Evolutionary conservation across 2,113 vertebrate species (phyloP).

Genomic region (Pelecanoides urinatrix): DNA sequence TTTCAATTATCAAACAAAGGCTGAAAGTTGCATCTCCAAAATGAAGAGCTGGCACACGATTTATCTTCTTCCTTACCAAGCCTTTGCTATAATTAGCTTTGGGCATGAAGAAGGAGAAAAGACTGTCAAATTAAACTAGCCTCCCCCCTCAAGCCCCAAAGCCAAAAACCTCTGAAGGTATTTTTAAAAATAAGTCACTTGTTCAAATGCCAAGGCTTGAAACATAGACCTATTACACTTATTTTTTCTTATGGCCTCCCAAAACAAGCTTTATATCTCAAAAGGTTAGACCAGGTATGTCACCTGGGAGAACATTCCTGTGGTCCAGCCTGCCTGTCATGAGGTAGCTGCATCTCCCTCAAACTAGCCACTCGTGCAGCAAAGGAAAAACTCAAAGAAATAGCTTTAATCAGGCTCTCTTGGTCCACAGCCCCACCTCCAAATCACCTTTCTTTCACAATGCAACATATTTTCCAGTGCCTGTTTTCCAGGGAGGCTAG

Average conservation of each 20-base stretch:
- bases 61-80: slow-evolving; percentile 26
- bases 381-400: background rate
- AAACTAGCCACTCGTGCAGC: background rate
- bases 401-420: background rate
- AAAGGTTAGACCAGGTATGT: background rate
- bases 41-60: slow-evolving; percentile 7
- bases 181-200: background rate
- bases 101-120: slow-evolving; percentile 6
- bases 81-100: slow-evolving; percentile 18
- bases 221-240: background rate
- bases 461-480: background rate
- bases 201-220: background rate
- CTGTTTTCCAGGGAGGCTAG: background rate
- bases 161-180: background rate
- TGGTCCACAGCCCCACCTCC: background rate
- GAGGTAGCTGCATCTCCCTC: background rate
- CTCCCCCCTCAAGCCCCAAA: background rate
- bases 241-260: background rate
- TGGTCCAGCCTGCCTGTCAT: background rate
- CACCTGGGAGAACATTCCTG: background rate
- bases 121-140: background rate
- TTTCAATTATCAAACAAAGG: slow-evolving; percentile 60
- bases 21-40: slow-evolving; percentile 26
- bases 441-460: background rate
- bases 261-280: background rate